phyloP scores from a whole-genome alignment of 2,797 vertebrate genomes.

The Hybognathus amarus region DNA sequence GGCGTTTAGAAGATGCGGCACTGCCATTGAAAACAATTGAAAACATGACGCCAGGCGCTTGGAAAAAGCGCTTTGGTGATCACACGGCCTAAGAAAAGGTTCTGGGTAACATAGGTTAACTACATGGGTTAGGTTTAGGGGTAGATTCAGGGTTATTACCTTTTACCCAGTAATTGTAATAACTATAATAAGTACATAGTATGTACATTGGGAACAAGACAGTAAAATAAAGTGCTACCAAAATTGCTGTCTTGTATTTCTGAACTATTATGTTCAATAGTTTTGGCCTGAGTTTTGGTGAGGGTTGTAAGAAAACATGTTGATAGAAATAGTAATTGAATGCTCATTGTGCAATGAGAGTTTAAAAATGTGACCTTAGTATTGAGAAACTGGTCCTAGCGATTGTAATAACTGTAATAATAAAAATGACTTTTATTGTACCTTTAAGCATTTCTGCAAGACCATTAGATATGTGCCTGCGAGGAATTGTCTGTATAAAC shows the following conservation, averaged over 20 bases:
- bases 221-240: too few species aligned
- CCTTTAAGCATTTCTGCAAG: constrained; percentile 86
- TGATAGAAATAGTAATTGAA: background rate
- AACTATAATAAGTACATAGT: too few species aligned
- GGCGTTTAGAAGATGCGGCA: too few species aligned
- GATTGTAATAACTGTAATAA: background rate
- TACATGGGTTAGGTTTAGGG: too few species aligned
- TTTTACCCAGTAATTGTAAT: too few species aligned
- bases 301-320: background rate
- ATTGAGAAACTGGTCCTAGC: background rate
- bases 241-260: background rate
- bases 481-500: constrained; percentile 79
- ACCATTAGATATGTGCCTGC: constrained; percentile 82
- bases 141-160: too few species aligned
- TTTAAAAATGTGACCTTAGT: background rate
- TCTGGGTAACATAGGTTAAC: too few species aligned
- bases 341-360: background rate
- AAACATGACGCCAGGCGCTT: too few species aligned
- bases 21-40: too few species aligned
- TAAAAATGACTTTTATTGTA: constrained; percentile 46
- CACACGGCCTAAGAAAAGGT: too few species aligned
- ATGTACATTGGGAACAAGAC: too few species aligned
- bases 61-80: too few species aligned
- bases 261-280: background rate
- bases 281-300: background rate